Percentiles rank a stretch among this genome's conserved stretches.
Conservation (phyloP, 2,113 vertebrate species). For the Elephantulus edwardii region DNA sequence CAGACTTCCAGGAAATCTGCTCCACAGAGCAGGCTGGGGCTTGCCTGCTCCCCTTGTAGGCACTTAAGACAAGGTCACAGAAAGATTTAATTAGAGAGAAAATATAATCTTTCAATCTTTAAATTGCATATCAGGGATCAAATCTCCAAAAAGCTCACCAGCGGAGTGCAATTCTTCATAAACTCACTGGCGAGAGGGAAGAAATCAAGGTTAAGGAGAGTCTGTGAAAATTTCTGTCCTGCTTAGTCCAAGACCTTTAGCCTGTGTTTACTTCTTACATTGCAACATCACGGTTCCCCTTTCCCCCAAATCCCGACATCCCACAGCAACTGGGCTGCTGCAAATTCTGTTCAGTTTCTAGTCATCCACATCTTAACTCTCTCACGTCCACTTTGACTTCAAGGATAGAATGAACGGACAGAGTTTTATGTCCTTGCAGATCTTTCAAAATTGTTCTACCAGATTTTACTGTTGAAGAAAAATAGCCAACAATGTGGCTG, state of each 20-base stretch:
- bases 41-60: conserved; percentile 28
- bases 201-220: background rate
- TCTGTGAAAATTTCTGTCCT: background rate
- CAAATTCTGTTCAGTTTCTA: background rate
- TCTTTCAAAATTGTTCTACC: background rate
- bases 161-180: conserved; percentile 5
- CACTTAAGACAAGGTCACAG: conserved; percentile 46
- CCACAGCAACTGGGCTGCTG: background rate
- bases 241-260: conserved; percentile 1
- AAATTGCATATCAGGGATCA: conserved; percentile 49
- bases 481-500: background rate
- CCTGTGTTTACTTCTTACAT: background rate
- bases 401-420: background rate
- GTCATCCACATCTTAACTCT: conserved; percentile 19
- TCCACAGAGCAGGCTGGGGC: background rate
- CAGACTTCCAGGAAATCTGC: background rate
- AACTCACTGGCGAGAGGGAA: background rate
- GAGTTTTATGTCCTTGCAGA: background rate
- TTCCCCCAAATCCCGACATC: background rate
- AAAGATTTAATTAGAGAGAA: conserved; percentile 59
- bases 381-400: background rate
- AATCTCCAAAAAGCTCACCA: conserved; percentile 39
- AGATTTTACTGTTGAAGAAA: conserved; percentile 3
- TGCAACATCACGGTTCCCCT: background rate
- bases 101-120: conserved; percentile 67